Conservation (phyloP, 2,797 vertebrate genomes). For the Taeniopygia guttata region DNA sequence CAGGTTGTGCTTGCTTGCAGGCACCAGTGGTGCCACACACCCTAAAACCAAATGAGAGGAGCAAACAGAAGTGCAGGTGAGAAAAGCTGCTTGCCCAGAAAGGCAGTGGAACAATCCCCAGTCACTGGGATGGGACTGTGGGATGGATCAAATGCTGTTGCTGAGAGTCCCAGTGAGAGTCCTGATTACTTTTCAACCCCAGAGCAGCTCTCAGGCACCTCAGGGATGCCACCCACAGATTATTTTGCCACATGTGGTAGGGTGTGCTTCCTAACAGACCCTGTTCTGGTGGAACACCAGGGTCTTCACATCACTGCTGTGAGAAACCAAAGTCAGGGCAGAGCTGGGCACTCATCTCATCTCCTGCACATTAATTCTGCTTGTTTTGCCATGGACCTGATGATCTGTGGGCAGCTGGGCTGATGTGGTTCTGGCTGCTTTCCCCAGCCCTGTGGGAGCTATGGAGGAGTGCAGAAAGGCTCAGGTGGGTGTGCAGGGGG, state of each 20-base stretch:
- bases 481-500: background rate
- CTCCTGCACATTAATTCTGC: background rate
- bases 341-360: background rate
- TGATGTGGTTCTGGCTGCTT: background rate
- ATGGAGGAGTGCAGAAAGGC: background rate
- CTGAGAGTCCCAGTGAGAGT: background rate
- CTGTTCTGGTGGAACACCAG: background rate
- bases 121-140: background rate
- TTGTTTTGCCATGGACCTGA: background rate
- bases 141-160: background rate
- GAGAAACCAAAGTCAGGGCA: background rate
- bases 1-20: background rate
- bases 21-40: background rate
- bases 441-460: background rate
- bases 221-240: background rate
- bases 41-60: background rate
- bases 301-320: background rate
- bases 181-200: background rate
- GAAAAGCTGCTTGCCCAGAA: background rate
- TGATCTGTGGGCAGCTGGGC: background rate
- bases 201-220: background rate
- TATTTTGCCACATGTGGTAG: background rate
- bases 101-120: background rate
- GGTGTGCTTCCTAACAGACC: background rate
- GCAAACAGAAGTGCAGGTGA: background rate